Base-by-base conservation (phyloP, 2,888 invertebrate species). In the Drosophila falleni region DNA sequence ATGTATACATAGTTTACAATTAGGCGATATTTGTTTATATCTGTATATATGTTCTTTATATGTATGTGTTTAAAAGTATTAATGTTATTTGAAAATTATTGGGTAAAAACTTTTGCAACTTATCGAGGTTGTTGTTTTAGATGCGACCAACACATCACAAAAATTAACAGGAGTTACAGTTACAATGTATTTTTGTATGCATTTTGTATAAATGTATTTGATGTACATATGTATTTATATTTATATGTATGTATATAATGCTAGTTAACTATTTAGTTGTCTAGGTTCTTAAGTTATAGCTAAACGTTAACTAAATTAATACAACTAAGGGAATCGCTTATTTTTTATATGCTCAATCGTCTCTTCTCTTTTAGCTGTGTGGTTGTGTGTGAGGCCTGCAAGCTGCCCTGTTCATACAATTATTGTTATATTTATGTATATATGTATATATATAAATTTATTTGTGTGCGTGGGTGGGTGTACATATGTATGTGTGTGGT, bases 91-190 rank as follows among this genome's bases (percentile, higher is more conserved):
- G 37, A 23, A 23, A 16, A 64, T 75, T 62, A 66, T 67, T 61
- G 60, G 71, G 65, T 76, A 80, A 80, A 88, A 84, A 72, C 62
- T 78, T 85, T 83, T 71, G 70, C 79, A 89, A 79, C 78, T 81
- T 78, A 81, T 64, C 47, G 80, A 90, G 90, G 91, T 90, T 90
- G 76, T 90, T 86, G 81, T 91, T 91, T 91, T 91, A 91, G 91
- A 91, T 91, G 91, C 90, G 87, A 91, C 91, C 91, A 90, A 91
- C 86, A 90, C 91, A 91, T 91, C 90, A 90, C 81, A 78, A 81
- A 70, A 77, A 74, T 73, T 82, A 83, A 87, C 81, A 85, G 71
- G 42, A 76, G 39, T 59, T 71, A 74, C 60, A 75, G 68, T 68
- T 82, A 86, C 69, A 76, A 61, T 73, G 66, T 58, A 55, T 64